phyloP scores from a whole-genome alignment of 2,797 vertebrate genomes.

The Betta splendens region DNA sequence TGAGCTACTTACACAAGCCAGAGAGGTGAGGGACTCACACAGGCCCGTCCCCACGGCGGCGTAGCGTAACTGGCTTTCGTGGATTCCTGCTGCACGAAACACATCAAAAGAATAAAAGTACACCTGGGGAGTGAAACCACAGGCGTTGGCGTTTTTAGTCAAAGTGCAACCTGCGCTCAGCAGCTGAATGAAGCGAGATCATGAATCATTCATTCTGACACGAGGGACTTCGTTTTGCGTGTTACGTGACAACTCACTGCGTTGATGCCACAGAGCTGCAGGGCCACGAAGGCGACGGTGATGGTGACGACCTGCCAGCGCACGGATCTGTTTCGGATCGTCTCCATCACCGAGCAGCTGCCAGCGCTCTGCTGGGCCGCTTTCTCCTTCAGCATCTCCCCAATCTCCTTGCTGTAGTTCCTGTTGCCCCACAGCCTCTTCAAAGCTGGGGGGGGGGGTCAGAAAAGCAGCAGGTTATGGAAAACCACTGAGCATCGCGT shows the following conservation, averaged over 20 bases:
- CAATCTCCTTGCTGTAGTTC: slow-evolving; percentile 74
- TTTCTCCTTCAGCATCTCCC: slow-evolving; percentile 84
- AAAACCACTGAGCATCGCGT: not conserved
- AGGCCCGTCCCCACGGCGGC: slow-evolving; percentile 79
- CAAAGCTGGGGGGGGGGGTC: slow-evolving; percentile 72
- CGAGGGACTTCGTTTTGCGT: not conserved
- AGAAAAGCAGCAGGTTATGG: slow-evolving; percentile 2
- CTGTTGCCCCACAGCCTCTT: slow-evolving; percentile 78
- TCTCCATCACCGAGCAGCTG: slow-evolving; percentile 71
- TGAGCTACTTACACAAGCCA: slow-evolving; percentile 79
- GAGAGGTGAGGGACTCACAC: slow-evolving; percentile 75
- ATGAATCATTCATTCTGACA: slow-evolving; percentile 12
- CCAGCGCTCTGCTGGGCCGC: slow-evolving; percentile 57
- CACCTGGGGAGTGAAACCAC: slow-evolving; percentile 69
- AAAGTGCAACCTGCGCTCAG: no score
- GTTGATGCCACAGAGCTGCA: slow-evolving; percentile 79
- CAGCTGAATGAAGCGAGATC: not conserved
- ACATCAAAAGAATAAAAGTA: slow-evolving; percentile 85
- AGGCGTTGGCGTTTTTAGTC: not conserved
- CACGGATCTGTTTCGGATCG: slow-evolving; percentile 69
- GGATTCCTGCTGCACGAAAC: slow-evolving; percentile 82
- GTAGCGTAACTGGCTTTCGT: slow-evolving; percentile 71
- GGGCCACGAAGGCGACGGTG: slow-evolving; percentile 51
- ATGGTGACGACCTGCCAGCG: slow-evolving; percentile 85
- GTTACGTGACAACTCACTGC: slow-evolving; percentile 63